Conservation (phyloP, 1,140 invertebrate species). For the Drosophila parvula region DNA sequence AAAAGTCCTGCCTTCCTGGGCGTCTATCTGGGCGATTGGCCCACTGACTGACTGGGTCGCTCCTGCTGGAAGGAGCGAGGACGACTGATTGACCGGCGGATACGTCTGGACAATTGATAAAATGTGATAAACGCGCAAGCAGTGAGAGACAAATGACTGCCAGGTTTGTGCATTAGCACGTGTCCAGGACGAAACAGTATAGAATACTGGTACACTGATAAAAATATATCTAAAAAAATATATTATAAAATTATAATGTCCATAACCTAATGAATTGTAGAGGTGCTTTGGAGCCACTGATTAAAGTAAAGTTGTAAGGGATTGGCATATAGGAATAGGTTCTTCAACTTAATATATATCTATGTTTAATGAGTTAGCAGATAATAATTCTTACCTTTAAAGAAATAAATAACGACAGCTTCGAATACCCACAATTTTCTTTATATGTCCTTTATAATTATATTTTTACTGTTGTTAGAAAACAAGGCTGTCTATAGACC, state of each 20-base stretch:
- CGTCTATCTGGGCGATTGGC: constrained; percentile 1
- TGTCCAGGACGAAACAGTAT: constrained; percentile 30
- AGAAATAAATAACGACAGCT: no score
- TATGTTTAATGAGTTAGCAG: no score
- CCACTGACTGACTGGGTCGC: constrained; percentile 1
- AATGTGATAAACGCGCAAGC: constrained; percentile 71
- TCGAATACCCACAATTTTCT: no score
- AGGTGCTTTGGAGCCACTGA: no score
- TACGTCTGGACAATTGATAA: constrained; percentile 80
- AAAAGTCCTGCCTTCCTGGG: constrained; percentile 1
- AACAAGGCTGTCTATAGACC: no score
- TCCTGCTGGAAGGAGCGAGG: constrained; percentile 1
- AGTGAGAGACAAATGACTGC: constrained; percentile 73
- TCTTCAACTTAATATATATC: no score
- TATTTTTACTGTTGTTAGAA: no score
- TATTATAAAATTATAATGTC: no score
- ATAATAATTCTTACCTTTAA: no score
- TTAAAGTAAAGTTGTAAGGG: no score
- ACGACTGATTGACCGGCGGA: constrained; percentile 75
- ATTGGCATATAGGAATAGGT: no score
- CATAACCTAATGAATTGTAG: not conserved
- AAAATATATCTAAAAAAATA: not conserved
- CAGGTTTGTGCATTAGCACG: constrained; percentile 73
- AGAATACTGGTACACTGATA: constrained; percentile 1
- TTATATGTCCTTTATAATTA: no score